Evolutionary conservation across 2,888 invertebrate genomes (phyloP).

Genomic region (Odontomyia ornata): DNA sequence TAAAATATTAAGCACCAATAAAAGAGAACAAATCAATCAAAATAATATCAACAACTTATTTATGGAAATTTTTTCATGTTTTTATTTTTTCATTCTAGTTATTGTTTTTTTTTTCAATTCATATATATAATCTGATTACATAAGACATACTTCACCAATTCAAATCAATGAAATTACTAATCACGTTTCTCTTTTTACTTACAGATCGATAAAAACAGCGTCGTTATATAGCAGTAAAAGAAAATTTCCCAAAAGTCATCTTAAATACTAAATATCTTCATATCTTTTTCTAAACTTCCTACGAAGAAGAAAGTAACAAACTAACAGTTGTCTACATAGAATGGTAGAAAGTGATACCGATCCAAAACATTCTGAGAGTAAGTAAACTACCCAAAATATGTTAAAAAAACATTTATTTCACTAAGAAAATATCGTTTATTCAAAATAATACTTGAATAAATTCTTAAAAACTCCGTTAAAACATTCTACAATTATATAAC

Average conservation of each 20-base stretch:
- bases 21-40: no score
- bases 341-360: conserved; percentile 91
- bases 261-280: background rate
- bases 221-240: conserved; percentile 43
- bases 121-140: no score
- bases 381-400: conserved; percentile 59
- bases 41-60: no score
- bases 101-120: no score
- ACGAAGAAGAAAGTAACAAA: conserved; percentile 52
- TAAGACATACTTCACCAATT: no score
- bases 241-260: conserved; percentile 28
- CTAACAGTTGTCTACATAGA: conserved; percentile 73
- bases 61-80: no score
- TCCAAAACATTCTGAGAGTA: conserved; percentile 80
- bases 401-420: background rate
- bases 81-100: no score
- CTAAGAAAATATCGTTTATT: no score
- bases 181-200: conserved; percentile 11
- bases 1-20: no score
- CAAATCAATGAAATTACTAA: background rate
- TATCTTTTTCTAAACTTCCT: conserved; percentile 30
- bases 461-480: no score
- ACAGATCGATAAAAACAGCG: conserved; percentile 44
- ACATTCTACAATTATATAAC: no score
- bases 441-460: no score